phyloP scores from a whole-genome alignment of 1,140 invertebrate genomes.

The Saccostrea echinata region DNA sequence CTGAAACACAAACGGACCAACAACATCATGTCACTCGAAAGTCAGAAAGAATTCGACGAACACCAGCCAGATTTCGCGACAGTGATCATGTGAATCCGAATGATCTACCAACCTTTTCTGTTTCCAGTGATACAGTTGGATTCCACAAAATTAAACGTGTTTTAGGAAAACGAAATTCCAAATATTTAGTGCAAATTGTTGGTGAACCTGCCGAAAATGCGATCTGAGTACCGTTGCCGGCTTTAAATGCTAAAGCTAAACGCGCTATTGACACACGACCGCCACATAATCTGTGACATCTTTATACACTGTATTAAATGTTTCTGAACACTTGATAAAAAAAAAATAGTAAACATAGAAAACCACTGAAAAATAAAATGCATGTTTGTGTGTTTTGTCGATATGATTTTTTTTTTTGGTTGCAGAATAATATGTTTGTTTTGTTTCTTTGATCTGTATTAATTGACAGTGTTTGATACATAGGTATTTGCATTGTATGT shows the following conservation, averaged over 20 bases:
- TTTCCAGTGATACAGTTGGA: slow-evolving; percentile 8
- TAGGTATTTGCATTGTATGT: no score
- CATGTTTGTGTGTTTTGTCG: no score
- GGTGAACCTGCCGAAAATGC: slow-evolving; percentile 57
- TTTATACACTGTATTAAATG: slow-evolving; percentile 1
- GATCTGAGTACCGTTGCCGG: slow-evolving; percentile 49
- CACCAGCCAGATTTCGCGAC: no score
- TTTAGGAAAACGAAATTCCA: slow-evolving; percentile 38
- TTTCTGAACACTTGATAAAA: no score
- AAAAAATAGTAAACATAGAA: no score
- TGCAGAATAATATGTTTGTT: no score
- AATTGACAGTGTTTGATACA: no score
- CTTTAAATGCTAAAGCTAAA: slow-evolving; percentile 42
- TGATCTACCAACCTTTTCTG: slow-evolving; percentile 25
- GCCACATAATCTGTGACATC: slow-evolving; percentile 19
- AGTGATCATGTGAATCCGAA: slow-evolving; percentile 39
- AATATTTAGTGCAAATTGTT: slow-evolving; percentile 51
- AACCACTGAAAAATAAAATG: no score
- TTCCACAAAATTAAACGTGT: slow-evolving; percentile 49
- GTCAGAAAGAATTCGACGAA: slow-evolving; percentile 5
- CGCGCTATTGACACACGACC: slow-evolving; percentile 31
- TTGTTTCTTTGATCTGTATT: no score
- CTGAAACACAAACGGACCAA: no score
- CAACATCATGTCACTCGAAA: slow-evolving; percentile 27
- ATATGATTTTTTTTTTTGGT: no score